Evolutionary conservation across 2,797 vertebrate species (phyloP).

Genomic region (Poliocrania exsul): DNA sequence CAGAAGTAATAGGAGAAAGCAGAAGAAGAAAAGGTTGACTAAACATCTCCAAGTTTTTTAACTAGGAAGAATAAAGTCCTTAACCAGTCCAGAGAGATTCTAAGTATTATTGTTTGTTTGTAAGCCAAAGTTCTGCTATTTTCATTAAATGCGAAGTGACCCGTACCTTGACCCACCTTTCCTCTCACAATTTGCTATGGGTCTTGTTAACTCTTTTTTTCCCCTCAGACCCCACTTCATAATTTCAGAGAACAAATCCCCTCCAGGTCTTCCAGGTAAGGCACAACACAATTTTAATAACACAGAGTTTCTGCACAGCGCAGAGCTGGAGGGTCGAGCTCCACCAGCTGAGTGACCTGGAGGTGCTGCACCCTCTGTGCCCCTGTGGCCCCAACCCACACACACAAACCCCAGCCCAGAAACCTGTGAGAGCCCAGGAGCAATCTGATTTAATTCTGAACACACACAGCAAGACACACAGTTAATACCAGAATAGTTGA

Average conservation of each 20-base stretch:
- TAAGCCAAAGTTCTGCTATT: constrained; percentile 19
- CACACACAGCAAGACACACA: rapidly evolving
- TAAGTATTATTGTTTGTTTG: background rate
- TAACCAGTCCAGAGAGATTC: background rate
- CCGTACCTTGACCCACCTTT: background rate
- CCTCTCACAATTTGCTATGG: background rate
- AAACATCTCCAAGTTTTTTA: background rate
- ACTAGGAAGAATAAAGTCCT: background rate
- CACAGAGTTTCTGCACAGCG: rapidly evolving
- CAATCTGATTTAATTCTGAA: background rate
- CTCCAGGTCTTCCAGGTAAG: background rate
- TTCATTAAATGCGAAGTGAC: background rate
- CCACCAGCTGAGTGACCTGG: background rate
- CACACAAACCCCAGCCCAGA: background rate
- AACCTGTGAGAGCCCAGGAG: background rate
- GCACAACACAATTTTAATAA: background rate
- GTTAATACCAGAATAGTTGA: background rate
- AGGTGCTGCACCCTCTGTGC: background rate
- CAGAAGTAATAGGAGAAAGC: background rate
- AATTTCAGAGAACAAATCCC: background rate
- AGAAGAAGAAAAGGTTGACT: background rate
- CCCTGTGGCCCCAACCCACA: rapidly evolving
- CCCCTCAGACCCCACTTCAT: background rate
- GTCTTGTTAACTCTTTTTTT: background rate
- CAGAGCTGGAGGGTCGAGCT: rapidly evolving